phyloP scores from a whole-genome alignment of 1,140 invertebrate genomes.

The Brachionus sp. region DNA sequence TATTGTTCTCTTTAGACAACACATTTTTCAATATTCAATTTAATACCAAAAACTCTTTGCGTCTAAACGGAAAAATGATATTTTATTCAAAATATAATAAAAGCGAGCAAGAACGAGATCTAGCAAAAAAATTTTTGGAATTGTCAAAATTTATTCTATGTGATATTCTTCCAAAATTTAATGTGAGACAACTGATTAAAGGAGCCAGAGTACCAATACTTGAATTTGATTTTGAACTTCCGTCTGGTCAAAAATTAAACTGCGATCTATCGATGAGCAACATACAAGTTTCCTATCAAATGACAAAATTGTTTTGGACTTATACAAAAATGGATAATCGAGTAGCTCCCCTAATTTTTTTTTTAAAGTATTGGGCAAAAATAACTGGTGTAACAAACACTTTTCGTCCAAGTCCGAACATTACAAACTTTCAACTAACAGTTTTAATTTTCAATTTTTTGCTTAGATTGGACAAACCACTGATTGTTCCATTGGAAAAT shows the following conservation, averaged over 20 bases:
- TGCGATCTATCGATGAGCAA: slow-evolving; percentile 43
- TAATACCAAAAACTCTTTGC: neutral
- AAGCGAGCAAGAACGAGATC: neutral
- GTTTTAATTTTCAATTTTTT: slow-evolving; percentile 31
- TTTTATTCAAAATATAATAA: slow-evolving; percentile 6
- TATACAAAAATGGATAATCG: slow-evolving; percentile 23
- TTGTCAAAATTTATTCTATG: slow-evolving; percentile 4
- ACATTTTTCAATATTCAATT: neutral
- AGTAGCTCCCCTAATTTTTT: slow-evolving; percentile 36
- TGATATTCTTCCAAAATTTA: slow-evolving; percentile 32
- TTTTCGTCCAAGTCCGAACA: neutral
- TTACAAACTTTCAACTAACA: slow-evolving; percentile 43
- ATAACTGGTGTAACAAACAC: slow-evolving; percentile 2
- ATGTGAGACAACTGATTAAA: slow-evolving; percentile 11
- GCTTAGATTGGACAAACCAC: slow-evolving; percentile 27
- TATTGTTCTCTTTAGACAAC: slow-evolving; percentile 19
- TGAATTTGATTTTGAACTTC: slow-evolving; percentile 40
- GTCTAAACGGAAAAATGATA: slow-evolving; percentile 25
- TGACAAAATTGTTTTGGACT: slow-evolving; percentile 42
- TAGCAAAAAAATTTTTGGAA: slow-evolving; percentile 11
- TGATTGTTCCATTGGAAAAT: slow-evolving; percentile 18
- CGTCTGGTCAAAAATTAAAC: neutral
- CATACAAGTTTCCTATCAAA: slow-evolving; percentile 17
- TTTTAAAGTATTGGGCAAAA: slow-evolving; percentile 39
- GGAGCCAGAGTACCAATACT: slow-evolving; percentile 33